These are phyloP conservation scores for Battus philenor DNA, from an alignment of 1,140 invertebrate genomes.

Conservation along the genomic window DNA sequence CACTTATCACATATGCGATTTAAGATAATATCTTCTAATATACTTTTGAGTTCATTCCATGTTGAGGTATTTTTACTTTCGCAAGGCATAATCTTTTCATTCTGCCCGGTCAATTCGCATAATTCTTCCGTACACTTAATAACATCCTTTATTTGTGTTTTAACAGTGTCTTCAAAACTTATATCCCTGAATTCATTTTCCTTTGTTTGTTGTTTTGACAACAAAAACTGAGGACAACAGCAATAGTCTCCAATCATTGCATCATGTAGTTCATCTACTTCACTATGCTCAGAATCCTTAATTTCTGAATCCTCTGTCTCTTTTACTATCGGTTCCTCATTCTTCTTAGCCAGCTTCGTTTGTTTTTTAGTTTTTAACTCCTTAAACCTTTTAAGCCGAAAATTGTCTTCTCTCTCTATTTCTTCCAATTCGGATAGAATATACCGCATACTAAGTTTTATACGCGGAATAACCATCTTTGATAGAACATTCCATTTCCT, in stretches of 20 bases:
- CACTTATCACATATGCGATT: background rate
- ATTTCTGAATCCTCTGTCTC: background rate
- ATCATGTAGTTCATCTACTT: background rate
- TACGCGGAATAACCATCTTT: constrained; percentile 35
- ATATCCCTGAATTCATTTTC: background rate
- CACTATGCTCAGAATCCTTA: background rate
- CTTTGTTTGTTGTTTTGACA: background rate
- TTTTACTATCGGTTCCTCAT: too few species aligned
- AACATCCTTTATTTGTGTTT: too few species aligned
- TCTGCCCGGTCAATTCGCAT: background rate
- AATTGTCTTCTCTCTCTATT: constrained; percentile 31
- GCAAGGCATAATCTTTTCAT: background rate
- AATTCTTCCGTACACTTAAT: background rate
- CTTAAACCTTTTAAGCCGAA: constrained; percentile 33
- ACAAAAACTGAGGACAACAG: background rate
- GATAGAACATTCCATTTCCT: constrained; percentile 44
- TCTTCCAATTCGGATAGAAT: constrained; percentile 29
- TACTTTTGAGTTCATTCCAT: background rate
- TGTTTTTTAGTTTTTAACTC: constrained; percentile 23
- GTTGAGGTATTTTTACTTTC: background rate
- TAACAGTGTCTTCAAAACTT: background rate
- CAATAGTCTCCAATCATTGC: background rate
- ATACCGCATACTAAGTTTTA: constrained; percentile 23
- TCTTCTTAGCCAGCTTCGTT: background rate
- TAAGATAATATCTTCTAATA: constrained; percentile 6